phyloP scores from a whole-genome alignment of 2,113 vertebrate species.

The Anhinga rufa region DNA sequence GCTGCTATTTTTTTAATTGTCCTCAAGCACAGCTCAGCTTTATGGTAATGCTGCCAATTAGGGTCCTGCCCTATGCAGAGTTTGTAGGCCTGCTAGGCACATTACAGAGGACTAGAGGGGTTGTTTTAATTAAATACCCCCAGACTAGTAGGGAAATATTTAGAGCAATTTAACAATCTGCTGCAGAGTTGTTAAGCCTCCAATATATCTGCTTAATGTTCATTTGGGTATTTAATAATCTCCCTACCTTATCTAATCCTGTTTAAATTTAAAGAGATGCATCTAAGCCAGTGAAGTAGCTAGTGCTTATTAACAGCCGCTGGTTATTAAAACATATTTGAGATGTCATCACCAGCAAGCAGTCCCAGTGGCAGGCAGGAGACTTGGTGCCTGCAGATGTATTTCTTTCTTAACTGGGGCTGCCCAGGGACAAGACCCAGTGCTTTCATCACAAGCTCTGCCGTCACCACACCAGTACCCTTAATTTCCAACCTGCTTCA shows the following conservation, averaged over 20 bases:
- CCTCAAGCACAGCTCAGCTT: constrained; percentile 20
- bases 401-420: constrained; percentile 22
- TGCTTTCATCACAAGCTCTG: background rate
- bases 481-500: background rate
- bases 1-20: constrained; percentile 32
- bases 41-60: constrained; percentile 36
- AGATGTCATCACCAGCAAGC: constrained; percentile 53
- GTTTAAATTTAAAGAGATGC: constrained; percentile 77
- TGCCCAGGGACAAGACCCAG: background rate
- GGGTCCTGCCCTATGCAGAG: background rate
- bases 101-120: constrained; percentile 53
- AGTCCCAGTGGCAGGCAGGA: constrained; percentile 34
- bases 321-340: constrained; percentile 70
- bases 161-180: constrained; percentile 68
- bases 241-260: constrained; percentile 72
- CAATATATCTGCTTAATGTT: constrained; percentile 74
- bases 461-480: background rate
- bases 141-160: constrained; percentile 65
- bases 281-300: constrained; percentile 62
- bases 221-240: constrained; percentile 76
- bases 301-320: constrained; percentile 68
- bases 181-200: constrained; percentile 68
- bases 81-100: constrained; percentile 31
- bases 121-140: constrained; percentile 69
- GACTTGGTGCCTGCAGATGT: background rate